Evolutionary conservation across 2,113 vertebrate genomes (phyloP).

Genomic region (Cercocebus atys): DNA sequence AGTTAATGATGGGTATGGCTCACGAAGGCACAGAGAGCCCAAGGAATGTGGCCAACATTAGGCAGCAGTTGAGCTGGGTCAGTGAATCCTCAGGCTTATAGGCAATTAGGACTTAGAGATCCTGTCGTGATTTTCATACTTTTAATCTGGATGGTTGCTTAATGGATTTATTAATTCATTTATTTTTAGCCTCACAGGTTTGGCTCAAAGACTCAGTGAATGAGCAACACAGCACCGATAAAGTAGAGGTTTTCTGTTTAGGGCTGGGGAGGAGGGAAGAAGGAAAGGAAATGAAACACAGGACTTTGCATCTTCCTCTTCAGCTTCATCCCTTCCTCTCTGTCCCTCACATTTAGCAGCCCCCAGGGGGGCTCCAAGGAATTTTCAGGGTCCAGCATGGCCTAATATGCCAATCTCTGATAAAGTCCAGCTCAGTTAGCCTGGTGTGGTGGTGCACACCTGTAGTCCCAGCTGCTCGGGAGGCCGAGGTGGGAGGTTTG

Average conservation of each 20-base stretch:
- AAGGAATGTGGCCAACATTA: fast-evolving
- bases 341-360: not conserved
- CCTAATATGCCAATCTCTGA: not conserved
- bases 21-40: fast-evolving
- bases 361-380: fast-evolving
- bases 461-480: not conserved
- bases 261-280: not conserved
- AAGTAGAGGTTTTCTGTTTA: not conserved
- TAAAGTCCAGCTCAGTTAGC: not conserved
- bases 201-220: not conserved
- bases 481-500: not conserved
- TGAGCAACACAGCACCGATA: fast-evolving
- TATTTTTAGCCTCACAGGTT: not conserved
- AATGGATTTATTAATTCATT: not conserved
- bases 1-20: fast-evolving
- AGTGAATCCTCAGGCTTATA: not conserved
- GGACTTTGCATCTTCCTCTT: not conserved
- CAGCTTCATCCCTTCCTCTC: fast-evolving
- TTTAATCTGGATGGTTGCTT: not conserved
- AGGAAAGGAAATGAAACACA: not conserved
- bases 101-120: not conserved
- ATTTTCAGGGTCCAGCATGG: not conserved
- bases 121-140: too few species aligned
- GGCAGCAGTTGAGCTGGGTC: not conserved
- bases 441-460: too few species aligned